Evolutionary conservation across 2,797 vertebrate species (phyloP).

Genomic region (Myripristis jacobus): DNA sequence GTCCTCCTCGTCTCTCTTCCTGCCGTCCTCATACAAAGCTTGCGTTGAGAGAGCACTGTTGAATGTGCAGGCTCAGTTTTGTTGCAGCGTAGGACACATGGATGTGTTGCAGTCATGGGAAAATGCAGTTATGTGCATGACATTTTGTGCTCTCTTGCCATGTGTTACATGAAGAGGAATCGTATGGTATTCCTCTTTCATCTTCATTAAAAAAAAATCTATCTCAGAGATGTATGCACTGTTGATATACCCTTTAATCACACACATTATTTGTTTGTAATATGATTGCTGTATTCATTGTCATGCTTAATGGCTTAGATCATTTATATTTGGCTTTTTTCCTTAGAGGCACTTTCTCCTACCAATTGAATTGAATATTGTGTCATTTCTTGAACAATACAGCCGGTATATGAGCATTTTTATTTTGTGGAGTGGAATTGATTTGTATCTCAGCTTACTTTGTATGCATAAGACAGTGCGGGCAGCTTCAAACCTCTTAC

Average conservation of each 20-base stretch:
- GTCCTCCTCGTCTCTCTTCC: constrained; percentile 63
- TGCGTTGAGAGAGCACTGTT: constrained; percentile 52
- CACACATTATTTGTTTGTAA: constrained; percentile 2
- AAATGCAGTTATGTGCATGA: constrained; percentile 1
- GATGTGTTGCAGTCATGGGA: not conserved
- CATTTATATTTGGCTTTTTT: constrained; percentile 4
- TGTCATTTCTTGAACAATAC: constrained; percentile 20
- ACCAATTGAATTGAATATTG: constrained; percentile 38
- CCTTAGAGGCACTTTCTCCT: constrained; percentile 13
- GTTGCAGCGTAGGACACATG: constrained; percentile 8
- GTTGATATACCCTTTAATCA: constrained; percentile 17
- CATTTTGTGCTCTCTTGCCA: not conserved
- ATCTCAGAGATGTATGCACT: constrained; percentile 9
- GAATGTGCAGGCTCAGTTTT: constrained; percentile 25
- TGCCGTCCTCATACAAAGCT: constrained; percentile 62
- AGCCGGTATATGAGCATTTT: not conserved
- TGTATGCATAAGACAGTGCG: not conserved
- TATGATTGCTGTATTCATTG: constrained; percentile 32
- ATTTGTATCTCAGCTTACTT: constrained; percentile 9
- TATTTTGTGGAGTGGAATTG: constrained; percentile 4
- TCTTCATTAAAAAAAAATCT: not conserved
- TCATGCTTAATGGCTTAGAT: constrained; percentile 24
- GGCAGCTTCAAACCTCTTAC: too few relatives aligned
- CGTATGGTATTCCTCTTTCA: constrained; percentile 4
- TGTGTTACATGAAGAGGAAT: not conserved